Conservation (phyloP, 2,888 invertebrate genomes). For the Drosophila helvetica region DNA sequence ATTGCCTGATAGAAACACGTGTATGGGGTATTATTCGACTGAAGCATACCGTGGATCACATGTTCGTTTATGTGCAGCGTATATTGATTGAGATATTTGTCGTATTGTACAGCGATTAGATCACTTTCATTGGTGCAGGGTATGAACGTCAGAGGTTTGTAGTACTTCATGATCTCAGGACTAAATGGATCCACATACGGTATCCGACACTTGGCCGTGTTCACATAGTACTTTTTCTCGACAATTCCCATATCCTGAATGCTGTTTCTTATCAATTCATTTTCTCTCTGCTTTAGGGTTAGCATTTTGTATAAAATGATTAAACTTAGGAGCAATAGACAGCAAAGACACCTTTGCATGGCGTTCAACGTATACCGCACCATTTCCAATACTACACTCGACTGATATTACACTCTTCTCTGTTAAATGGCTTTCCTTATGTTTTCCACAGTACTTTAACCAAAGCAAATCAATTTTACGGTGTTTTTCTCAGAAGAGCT, state of each 20-base stretch:
- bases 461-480: constrained; percentile 5
- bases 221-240: constrained; percentile 58
- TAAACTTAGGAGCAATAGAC: neutral
- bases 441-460: neutral
- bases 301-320: neutral
- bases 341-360: neutral
- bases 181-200: constrained; percentile 86
- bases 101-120: constrained; percentile 43
- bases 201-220: constrained; percentile 86
- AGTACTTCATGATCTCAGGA: constrained; percentile 80
- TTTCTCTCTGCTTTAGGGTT: neutral
- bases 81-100: constrained; percentile 48
- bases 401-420: neutral
- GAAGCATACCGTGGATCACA: constrained; percentile 48
- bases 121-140: constrained; percentile 58
- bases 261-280: neutral
- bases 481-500: neutral
- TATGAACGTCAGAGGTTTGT: constrained; percentile 37
- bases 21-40: constrained; percentile 38
- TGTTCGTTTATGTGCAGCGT: constrained; percentile 49
- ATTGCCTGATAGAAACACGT: constrained; percentile 79
- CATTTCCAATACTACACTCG: neutral
- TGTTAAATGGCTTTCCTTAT: neutral
- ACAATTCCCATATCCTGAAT: neutral
- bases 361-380: neutral